Conservation (phyloP, 2,888 invertebrate genomes). For the Iphiclides podalirius region DNA sequence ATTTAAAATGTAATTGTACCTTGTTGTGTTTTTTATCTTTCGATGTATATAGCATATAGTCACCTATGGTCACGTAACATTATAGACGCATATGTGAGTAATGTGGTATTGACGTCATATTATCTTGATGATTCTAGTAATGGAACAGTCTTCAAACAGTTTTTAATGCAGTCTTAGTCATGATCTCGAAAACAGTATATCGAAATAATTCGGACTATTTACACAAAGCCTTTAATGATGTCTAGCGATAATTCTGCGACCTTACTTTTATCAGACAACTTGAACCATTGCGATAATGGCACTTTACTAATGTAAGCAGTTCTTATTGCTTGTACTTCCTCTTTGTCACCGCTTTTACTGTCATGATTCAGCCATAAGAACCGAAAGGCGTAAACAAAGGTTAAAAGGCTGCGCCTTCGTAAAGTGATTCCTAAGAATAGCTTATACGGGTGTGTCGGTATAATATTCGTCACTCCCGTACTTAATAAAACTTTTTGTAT, state of each 20-base stretch:
- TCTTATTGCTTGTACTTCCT: constrained; percentile 7
- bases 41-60: constrained; percentile 4
- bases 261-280: constrained; percentile 8
- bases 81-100: constrained; percentile 13
- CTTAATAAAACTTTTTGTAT: too few relatives aligned
- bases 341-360: constrained; percentile 10
- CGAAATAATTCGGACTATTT: constrained; percentile 5
- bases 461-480: not conserved
- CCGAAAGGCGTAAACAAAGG: constrained; percentile 11
- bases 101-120: constrained; percentile 17
- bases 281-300: constrained; percentile 6
- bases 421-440: not conserved
- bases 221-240: constrained; percentile 3
- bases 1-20: too few relatives aligned
- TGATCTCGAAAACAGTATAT: too few relatives aligned
- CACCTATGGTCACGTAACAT: constrained; percentile 11
- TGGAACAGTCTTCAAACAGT: not conserved
- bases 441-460: not conserved
- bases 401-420: constrained; percentile 6
- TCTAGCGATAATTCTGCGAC: constrained; percentile 1
- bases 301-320: constrained; percentile 11
- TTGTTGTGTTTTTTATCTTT: not conserved
- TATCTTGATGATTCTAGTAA: constrained; percentile 12
- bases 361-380: constrained; percentile 2
- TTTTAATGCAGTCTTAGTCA: constrained; percentile 11